These are phyloP conservation scores for Hemistola chrysoprasaria DNA, from an alignment of 2,888 invertebrate genomes.

Conservation along the genomic window DNA sequence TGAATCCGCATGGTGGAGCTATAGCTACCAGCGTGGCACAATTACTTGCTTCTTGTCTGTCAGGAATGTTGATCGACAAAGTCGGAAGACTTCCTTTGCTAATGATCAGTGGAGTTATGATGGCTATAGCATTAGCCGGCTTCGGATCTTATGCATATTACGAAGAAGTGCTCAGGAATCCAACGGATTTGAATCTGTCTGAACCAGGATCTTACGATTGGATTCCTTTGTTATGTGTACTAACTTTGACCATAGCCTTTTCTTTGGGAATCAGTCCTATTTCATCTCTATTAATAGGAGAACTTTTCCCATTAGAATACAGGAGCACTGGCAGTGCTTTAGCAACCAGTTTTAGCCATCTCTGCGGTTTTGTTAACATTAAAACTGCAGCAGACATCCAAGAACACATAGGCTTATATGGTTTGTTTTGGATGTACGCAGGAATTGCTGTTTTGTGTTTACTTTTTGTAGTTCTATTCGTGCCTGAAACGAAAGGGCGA, in stretches of 20 bases:
- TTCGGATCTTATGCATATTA: slow-evolving; percentile 94
- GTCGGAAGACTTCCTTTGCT: slow-evolving; percentile 92
- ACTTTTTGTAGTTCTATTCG: slow-evolving; percentile 90
- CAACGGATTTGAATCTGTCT: slow-evolving; percentile 51
- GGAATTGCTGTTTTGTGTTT: slow-evolving; percentile 90
- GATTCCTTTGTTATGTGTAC: slow-evolving; percentile 92
- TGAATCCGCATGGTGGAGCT: slow-evolving; percentile 91
- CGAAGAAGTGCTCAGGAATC: slow-evolving; percentile 81
- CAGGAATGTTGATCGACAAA: slow-evolving; percentile 92
- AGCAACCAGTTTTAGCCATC: slow-evolving; percentile 91
- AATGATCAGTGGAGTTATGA: slow-evolving; percentile 91
- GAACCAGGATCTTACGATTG: slow-evolving; percentile 85
- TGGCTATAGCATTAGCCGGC: slow-evolving; percentile 91
- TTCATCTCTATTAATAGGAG: slow-evolving; percentile 87
- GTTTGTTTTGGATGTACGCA: slow-evolving; percentile 94
- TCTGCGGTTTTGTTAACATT: slow-evolving; percentile 92
- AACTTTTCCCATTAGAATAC: slow-evolving; percentile 87
- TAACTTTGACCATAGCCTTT: slow-evolving; percentile 92
- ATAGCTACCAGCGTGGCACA: slow-evolving; percentile 93
- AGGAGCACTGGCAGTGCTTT: slow-evolving; percentile 86
- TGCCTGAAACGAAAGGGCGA: slow-evolving; percentile 95
- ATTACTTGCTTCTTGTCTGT: slow-evolving; percentile 89
- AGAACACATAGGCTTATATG: slow-evolving; percentile 87
- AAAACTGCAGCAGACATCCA: slow-evolving; percentile 92
- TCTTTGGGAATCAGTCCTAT: slow-evolving; percentile 90